Percentiles rank a stretch among this genome's conserved stretches.
These are phyloP conservation scores for Monoplex corrugatus DNA, from an alignment of 2,888 invertebrate species.

Conservation along the genomic window DNA sequence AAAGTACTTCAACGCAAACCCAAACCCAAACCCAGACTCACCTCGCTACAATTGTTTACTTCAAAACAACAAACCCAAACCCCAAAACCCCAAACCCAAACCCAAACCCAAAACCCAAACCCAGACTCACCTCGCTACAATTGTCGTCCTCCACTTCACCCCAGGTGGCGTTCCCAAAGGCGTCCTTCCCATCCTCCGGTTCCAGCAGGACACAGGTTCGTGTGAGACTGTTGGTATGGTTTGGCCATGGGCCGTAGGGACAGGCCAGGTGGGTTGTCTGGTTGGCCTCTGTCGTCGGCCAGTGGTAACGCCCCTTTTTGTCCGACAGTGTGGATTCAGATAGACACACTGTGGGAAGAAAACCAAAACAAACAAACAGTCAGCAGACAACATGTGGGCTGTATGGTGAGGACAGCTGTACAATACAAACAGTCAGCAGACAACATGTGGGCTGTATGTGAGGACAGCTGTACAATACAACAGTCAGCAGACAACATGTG, in stretches of 20 bases:
- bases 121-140: slow-evolving; percentile 40
- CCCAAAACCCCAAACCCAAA: background rate
- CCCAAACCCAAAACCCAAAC: background rate
- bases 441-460: too few species aligned
- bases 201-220: slow-evolving; percentile 56
- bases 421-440: too few species aligned
- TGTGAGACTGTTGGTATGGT: slow-evolving; percentile 50
- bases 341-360: slow-evolving; percentile 58
- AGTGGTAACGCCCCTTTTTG: slow-evolving; percentile 63
- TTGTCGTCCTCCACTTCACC: slow-evolving; percentile 56
- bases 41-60: background rate
- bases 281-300: slow-evolving; percentile 62
- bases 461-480: too few species aligned
- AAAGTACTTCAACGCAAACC: too few species aligned
- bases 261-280: slow-evolving; percentile 58
- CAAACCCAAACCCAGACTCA: too few species aligned
- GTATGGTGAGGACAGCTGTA: too few species aligned
- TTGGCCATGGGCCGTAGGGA: slow-evolving; percentile 56
- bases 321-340: slow-evolving; percentile 58
- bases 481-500: too few species aligned
- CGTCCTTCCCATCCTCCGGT: background rate
- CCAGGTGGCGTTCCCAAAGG: slow-evolving; percentile 53
- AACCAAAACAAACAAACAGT: background rate
- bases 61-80: background rate
- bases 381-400: too few species aligned